Evolutionary conservation across 2,797 vertebrate species (phyloP).

Genomic region (Lithobates sylvaticus): DNA sequence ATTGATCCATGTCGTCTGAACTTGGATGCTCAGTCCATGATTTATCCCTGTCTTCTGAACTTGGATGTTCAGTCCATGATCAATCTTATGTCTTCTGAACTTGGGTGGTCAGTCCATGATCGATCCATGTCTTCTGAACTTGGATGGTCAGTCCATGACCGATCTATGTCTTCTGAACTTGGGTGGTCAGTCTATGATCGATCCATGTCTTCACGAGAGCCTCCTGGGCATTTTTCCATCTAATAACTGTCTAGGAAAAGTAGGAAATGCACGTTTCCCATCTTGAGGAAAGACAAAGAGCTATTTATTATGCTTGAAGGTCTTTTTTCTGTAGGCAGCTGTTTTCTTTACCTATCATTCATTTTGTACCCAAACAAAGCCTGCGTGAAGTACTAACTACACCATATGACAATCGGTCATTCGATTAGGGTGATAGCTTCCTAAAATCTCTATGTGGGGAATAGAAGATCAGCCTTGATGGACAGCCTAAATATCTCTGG

Average conservation of each 20-base stretch:
- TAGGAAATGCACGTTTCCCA: not conserved
- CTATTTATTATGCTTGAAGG: not conserved
- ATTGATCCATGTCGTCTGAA: too few relatives aligned
- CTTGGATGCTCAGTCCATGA: too few relatives aligned
- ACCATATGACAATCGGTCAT: not conserved
- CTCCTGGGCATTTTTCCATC: not conserved
- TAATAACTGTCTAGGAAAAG: slow-evolving; percentile 1
- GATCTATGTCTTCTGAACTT: not conserved
- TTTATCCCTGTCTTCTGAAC: too few relatives aligned
- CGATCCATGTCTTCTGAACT: too few relatives aligned
- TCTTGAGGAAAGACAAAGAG: not conserved
- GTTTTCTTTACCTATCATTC: not conserved
- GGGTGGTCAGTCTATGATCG: not conserved
- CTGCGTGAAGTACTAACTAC: not conserved
- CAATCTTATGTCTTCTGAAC: too few relatives aligned
- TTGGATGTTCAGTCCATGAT: too few relatives aligned
- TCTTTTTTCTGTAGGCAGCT: not conserved
- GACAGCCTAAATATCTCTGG: not conserved
- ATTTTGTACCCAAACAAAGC: slow-evolving; percentile 22
- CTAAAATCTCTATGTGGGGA: not conserved
- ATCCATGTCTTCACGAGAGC: not conserved
- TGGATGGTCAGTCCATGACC: not conserved
- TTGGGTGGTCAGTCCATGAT: too few relatives aligned
- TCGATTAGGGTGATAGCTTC: not conserved
- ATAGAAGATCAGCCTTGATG: not conserved